These are phyloP conservation scores for Intellagama lesueurii DNA, from an alignment of 2,797 vertebrate species.

Conservation along the genomic window DNA sequence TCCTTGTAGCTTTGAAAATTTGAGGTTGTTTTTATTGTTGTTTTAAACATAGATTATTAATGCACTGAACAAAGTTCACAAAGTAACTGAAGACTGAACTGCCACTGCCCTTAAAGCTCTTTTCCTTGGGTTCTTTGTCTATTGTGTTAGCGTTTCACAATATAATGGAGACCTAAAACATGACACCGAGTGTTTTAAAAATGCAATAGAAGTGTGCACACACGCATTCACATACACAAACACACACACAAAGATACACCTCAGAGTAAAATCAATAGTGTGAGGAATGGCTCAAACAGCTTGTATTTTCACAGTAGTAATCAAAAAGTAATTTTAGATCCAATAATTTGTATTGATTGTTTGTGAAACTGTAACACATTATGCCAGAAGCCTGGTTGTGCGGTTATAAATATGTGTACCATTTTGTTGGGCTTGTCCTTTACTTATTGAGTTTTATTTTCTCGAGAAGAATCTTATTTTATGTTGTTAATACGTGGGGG, in stretches of 20 bases:
- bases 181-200: constrained; percentile 72
- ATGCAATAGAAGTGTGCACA: constrained; percentile 60
- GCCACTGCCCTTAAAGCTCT: constrained; percentile 40
- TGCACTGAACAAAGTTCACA: constrained; percentile 29
- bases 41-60: constrained; percentile 8
- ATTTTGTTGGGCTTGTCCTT: constrained; percentile 61
- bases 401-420: constrained; percentile 71
- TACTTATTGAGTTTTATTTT: constrained; percentile 67
- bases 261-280: constrained; percentile 84
- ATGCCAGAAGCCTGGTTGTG: constrained; percentile 66
- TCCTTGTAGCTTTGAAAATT: constrained; percentile 51
- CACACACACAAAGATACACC: constrained; percentile 16
- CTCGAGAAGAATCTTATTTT: constrained; percentile 63
- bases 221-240: constrained; percentile 28
- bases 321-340: constrained; percentile 95
- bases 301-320: constrained; percentile 88
- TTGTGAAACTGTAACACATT: constrained; percentile 77
- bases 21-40: constrained; percentile 5
- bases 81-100: constrained; percentile 21
- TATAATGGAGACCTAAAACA: constrained; percentile 67
- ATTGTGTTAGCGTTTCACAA: constrained; percentile 65
- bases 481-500: constrained; percentile 39
- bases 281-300: constrained; percentile 82
- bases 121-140: constrained; percentile 24
- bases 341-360: constrained; percentile 91